Percentiles rank a stretch among this genome's conserved stretches.
Conservation (phyloP, 2,797 vertebrate species). For the Peromyscus aztecus region DNA sequence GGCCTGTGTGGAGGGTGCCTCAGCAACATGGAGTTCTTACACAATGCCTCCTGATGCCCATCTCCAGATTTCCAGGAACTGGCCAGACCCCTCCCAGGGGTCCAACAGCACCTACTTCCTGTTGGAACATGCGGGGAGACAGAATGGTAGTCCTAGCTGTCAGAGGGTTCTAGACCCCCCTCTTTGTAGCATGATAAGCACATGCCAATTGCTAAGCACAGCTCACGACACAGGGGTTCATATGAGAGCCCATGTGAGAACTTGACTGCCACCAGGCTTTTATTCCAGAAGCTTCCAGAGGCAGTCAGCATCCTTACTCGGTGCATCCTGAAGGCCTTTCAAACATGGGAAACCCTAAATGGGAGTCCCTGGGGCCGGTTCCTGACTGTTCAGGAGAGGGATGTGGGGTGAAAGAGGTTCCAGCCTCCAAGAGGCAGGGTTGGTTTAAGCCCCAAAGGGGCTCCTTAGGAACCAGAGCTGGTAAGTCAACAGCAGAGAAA, state of each 20-base stretch:
- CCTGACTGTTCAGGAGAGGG: background rate
- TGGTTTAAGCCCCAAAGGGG: background rate
- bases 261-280: fast-evolving
- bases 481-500: background rate
- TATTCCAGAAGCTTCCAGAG: background rate
- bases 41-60: fast-evolving
- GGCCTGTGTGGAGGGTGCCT: background rate
- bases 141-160: background rate
- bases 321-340: background rate
- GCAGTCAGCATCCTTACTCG: background rate
- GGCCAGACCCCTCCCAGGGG: background rate
- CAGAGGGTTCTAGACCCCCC: background rate
- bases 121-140: fast-evolving
- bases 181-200: too few relatives aligned
- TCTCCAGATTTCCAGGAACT: background rate
- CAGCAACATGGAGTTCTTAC: fast-evolving
- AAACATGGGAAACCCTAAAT: background rate
- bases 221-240: background rate
- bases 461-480: background rate
- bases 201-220: too few relatives aligned
- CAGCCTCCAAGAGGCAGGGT: background rate
- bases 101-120: fast-evolving
- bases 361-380: background rate
- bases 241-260: background rate
- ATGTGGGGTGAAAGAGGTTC: background rate